These are phyloP conservation scores for Delia radicum DNA, from an alignment of 1,140 invertebrate genomes.

Conservation along the genomic window DNA sequence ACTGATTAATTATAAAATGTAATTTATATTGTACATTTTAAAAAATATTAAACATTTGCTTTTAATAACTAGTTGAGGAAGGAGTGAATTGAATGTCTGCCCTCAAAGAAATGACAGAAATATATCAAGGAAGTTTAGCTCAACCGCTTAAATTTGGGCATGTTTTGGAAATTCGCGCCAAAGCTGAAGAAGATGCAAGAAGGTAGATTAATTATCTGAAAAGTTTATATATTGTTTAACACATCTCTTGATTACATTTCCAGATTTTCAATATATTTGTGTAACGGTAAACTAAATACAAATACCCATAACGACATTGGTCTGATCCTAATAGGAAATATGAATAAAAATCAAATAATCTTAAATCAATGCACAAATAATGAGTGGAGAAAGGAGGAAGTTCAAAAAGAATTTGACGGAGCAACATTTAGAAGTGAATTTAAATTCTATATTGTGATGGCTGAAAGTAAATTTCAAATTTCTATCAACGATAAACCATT, in stretches of 20 bases:
- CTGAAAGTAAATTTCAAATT: neutral
- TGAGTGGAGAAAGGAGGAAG: neutral
- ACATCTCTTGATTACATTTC: no score
- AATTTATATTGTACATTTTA: neutral
- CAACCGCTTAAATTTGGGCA: neutral
- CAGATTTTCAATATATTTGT: no score
- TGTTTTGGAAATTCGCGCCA: neutral
- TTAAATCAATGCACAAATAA: neutral
- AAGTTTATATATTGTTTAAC: no score
- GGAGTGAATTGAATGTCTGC: neutral
- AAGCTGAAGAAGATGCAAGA: neutral
- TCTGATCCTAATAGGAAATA: neutral
- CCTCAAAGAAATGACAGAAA: neutral
- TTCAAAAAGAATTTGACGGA: neutral
- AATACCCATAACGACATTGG: neutral
- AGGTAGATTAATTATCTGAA: neutral
- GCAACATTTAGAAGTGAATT: neutral
- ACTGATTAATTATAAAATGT: neutral
- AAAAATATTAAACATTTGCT: neutral
- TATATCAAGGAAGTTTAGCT: neutral
- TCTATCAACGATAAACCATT: neutral
- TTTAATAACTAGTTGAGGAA: neutral
- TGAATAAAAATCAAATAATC: neutral
- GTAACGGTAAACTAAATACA: no score
- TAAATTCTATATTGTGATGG: neutral